Percentiles rank a stretch among this genome's conserved stretches.
Conservation (phyloP, 2,113 vertebrate genomes). For the Damaliscus lunatus region DNA sequence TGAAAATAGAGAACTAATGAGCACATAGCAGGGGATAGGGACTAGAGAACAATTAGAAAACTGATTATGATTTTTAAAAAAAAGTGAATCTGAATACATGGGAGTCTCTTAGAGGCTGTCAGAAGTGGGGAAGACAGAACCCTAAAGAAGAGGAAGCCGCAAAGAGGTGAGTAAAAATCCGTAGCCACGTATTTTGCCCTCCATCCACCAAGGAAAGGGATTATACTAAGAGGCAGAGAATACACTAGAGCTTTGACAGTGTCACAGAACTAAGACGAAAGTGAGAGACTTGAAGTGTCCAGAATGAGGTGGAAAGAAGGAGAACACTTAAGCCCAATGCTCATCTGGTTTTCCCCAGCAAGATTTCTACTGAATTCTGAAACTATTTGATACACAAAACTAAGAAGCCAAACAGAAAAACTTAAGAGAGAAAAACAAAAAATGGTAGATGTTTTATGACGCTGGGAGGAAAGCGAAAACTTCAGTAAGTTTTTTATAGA, state of each 20-base stretch:
- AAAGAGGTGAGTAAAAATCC: not conserved
- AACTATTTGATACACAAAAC: not conserved
- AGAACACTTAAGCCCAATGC: not conserved
- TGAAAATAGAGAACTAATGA: not conserved
- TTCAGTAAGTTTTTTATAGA: not conserved
- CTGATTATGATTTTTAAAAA: not conserved
- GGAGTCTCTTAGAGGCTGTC: not conserved
- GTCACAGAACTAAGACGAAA: not conserved
- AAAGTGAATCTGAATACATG: not conserved
- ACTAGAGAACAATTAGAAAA: not conserved
- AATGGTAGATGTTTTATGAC: not conserved
- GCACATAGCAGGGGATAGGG: rapidly evolving
- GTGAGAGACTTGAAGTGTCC: not conserved
- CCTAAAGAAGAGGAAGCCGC: not conserved
- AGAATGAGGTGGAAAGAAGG: not conserved
- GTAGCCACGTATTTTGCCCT: not conserved
- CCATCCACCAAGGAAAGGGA: not conserved
- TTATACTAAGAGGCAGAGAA: not conserved
- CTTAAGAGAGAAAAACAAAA: not conserved
- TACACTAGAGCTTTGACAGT: not conserved
- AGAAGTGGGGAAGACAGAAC: not conserved
- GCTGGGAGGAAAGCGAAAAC: not conserved
- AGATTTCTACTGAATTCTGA: not conserved
- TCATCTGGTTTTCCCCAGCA: not conserved
- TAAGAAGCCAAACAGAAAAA: not conserved